These are phyloP conservation scores for Radopholus similis DNA, from an alignment of 1,140 invertebrate genomes.

Conservation along the genomic window DNA sequence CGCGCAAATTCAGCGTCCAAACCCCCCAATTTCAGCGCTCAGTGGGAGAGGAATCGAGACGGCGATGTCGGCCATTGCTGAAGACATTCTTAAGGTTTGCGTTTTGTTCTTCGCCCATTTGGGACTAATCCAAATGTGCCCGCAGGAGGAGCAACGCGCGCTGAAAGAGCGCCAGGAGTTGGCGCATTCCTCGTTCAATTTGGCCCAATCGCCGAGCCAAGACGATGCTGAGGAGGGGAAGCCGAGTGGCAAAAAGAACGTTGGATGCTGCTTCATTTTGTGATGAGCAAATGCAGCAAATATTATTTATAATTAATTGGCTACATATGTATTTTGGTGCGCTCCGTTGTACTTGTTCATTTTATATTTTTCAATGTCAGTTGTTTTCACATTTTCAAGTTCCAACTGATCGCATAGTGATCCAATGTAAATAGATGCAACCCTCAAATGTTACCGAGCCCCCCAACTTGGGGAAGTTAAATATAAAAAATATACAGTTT, in stretches of 20 bases:
- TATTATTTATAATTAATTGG: too few relatives aligned
- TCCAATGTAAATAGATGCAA: too few relatives aligned
- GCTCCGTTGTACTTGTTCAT: too few relatives aligned
- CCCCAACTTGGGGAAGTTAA: too few relatives aligned
- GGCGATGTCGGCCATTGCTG: constrained; percentile 21
- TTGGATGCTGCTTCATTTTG: not conserved
- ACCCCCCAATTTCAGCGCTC: not conserved
- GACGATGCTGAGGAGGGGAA: not conserved
- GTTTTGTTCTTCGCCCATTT: not conserved
- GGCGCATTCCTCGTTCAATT: not conserved
- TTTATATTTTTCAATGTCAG: too few relatives aligned
- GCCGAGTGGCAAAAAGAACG: not conserved
- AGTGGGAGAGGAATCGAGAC: constrained; percentile 37
- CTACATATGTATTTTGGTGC: too few relatives aligned
- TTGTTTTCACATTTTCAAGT: too few relatives aligned
- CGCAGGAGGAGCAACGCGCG: not conserved
- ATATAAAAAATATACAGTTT: too few relatives aligned
- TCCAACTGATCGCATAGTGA: too few relatives aligned
- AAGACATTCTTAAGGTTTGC: constrained; percentile 2
- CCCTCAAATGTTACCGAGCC: too few relatives aligned
- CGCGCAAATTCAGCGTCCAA: not conserved
- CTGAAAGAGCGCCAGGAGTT: not conserved
- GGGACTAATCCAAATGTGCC: not conserved
- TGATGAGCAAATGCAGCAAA: too few relatives aligned
- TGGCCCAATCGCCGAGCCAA: not conserved